A percentile compares a stretch with the other conserved stretches of the same genome.
These are phyloP conservation scores for Aphaenogaster ashmeadi DNA, from an alignment of 1,140 invertebrate species.

Conservation along the genomic window DNA sequence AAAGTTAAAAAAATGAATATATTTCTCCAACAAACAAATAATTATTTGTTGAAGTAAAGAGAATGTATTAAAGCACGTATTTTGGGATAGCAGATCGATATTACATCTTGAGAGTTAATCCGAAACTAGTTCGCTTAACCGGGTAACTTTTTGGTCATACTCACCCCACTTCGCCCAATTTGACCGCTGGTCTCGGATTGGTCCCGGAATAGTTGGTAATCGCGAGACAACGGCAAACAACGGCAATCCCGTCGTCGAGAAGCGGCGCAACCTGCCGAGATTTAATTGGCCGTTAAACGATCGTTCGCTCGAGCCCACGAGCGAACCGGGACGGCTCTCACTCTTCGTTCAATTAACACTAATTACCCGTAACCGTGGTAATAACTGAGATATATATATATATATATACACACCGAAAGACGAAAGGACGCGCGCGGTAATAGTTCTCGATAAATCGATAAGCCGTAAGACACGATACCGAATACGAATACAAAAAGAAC, in stretches of 20 bases:
- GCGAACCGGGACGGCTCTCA: conserved; percentile 35
- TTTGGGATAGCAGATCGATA: background rate
- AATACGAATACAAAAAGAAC: background rate
- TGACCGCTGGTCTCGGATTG: conserved; percentile 11
- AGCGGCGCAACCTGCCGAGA: conserved; percentile 59
- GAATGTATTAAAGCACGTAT: background rate
- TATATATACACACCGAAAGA: background rate
- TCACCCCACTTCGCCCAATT: conserved; percentile 7
- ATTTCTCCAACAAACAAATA: background rate
- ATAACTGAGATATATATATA: conserved; percentile 61
- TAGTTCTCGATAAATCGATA: conserved; percentile 63
- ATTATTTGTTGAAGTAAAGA: background rate
- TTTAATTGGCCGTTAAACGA: conserved; percentile 75
- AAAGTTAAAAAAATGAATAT: background rate
- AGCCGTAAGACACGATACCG: background rate
- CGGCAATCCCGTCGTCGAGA: conserved; percentile 37
- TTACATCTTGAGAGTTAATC: conserved; percentile 2
- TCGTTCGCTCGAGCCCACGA: conserved; percentile 46
- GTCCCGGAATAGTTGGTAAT: conserved; percentile 14
- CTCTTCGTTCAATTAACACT: conserved; percentile 70
- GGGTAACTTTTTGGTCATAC: conserved; percentile 19
- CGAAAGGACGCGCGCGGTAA: conserved; percentile 45
- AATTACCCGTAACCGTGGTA: conserved; percentile 71
- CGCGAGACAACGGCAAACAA: conserved; percentile 50
- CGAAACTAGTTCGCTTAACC: background rate